A percentile compares a stretch with the other conserved stretches of the same genome.
Evolutionary conservation across 2,888 invertebrate species (phyloP).

Genomic region (Vesta saturnalis): DNA sequence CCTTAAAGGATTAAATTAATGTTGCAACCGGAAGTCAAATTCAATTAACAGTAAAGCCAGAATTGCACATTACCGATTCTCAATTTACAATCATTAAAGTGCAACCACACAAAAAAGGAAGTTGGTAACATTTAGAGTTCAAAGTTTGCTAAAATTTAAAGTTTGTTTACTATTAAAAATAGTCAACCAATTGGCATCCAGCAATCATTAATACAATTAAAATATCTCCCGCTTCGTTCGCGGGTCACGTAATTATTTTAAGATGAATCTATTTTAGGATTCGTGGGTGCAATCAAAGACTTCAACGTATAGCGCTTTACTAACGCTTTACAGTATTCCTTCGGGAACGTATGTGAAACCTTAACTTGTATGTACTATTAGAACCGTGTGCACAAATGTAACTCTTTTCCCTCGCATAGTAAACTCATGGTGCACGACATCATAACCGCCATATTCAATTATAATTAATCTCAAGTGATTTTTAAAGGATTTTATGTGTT

Average conservation of each 20-base stretch:
- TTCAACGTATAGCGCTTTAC: not conserved
- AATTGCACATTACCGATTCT: no score
- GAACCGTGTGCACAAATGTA: slow-evolving; percentile 47
- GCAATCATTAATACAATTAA: slow-evolving; percentile 31
- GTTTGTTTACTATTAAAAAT: slow-evolving; percentile 33
- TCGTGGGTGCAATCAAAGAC: slow-evolving; percentile 21
- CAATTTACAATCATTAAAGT: no score
- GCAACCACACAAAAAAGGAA: no score
- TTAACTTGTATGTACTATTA: slow-evolving; percentile 31
- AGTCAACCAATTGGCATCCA: slow-evolving; percentile 24
- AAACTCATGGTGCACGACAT: slow-evolving; percentile 33
- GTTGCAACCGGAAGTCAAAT: no score
- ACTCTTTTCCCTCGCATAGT: slow-evolving; percentile 46
- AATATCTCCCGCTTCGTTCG: slow-evolving; percentile 36
- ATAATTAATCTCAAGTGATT: not conserved
- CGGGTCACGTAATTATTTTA: slow-evolving; percentile 50
- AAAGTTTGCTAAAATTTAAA: no score
- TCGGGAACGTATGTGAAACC: slow-evolving; percentile 36
- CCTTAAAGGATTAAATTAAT: no score
- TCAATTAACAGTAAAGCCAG: no score
- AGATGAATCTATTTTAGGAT: slow-evolving; percentile 49
- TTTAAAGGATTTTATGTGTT: not conserved
- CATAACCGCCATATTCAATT: slow-evolving; percentile 45
- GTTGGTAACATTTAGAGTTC: no score
- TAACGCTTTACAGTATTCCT: slow-evolving; percentile 21